Evolutionary conservation across 2,113 vertebrate species (phyloP).

Genomic region (Myotis davidii): DNA sequence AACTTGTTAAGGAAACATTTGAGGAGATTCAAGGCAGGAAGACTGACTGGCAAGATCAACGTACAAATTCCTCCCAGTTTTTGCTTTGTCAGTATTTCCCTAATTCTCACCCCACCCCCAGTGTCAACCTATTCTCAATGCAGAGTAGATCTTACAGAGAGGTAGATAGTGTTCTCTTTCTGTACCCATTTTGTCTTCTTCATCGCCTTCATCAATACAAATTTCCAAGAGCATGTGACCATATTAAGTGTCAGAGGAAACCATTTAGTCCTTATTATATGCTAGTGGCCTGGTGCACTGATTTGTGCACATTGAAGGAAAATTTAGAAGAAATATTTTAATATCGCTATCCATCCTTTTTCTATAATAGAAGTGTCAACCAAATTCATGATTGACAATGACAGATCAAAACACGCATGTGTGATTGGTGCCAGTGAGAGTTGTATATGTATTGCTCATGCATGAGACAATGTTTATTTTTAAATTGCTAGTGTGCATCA

Average conservation of each 20-base stretch:
- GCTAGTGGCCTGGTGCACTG: too few species aligned
- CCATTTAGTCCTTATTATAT: too few species aligned
- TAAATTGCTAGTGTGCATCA: too few species aligned
- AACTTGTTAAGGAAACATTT: conserved; percentile 35
- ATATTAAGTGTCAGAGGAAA: not conserved
- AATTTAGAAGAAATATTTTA: too few species aligned
- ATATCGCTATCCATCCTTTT: too few species aligned
- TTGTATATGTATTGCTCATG: too few species aligned
- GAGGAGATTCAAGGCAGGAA: not conserved
- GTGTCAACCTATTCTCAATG: accelerated
- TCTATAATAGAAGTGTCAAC: too few species aligned
- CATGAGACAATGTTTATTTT: too few species aligned
- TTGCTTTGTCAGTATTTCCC: not conserved
- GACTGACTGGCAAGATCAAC: not conserved
- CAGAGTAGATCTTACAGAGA: not conserved
- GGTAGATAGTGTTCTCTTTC: not conserved
- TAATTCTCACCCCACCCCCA: not conserved
- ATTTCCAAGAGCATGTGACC: accelerated
- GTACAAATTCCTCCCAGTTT: not conserved
- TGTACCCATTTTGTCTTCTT: not conserved
- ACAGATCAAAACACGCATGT: too few species aligned
- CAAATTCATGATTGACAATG: too few species aligned
- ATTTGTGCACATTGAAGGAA: too few species aligned
- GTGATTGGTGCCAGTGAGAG: too few species aligned
- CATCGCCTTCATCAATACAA: not conserved